Evolutionary conservation across 2,888 invertebrate species (phyloP).

Genomic region (Drosophila nigritarsus): DNA sequence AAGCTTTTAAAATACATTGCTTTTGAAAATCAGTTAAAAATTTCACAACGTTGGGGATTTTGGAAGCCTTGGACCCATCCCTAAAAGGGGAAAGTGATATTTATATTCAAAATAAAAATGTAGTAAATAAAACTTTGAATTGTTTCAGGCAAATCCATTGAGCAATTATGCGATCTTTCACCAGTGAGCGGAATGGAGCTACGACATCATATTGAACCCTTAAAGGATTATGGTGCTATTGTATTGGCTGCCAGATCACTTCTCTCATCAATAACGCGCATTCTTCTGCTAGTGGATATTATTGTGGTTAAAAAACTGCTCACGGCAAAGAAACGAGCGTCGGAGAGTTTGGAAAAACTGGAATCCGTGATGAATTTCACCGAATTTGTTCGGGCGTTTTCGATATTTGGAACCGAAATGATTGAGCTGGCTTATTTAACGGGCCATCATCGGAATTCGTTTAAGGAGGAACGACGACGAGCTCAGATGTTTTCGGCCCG

Average conservation of each 20-base stretch:
- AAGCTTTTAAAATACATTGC: too few species aligned
- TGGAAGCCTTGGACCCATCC: neutral
- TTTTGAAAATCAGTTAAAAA: too few species aligned
- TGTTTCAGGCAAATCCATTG: conserved; percentile 93
- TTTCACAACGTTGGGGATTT: too few species aligned
- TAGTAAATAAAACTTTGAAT: neutral
- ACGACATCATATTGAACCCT: conserved; percentile 88
- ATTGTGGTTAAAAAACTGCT: conserved; percentile 98
- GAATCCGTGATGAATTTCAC: conserved; percentile 96
- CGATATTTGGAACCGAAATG: conserved; percentile 99
- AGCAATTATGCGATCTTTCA: conserved; percentile 93
- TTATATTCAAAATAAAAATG: neutral
- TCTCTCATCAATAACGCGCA: conserved; percentile 97
- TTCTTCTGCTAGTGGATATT: conserved; percentile 97
- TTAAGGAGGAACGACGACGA: conserved; percentile 96
- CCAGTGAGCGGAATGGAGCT: conserved; percentile 86
- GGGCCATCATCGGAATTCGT: conserved; percentile 91
- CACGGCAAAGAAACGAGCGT: conserved; percentile 97
- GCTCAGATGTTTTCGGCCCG: conserved; percentile 99
- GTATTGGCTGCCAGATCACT: conserved; percentile 97
- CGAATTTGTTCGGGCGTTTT: conserved; percentile 99
- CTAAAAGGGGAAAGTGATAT: neutral
- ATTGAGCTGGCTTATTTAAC: conserved; percentile 98
- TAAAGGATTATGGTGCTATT: conserved; percentile 90
- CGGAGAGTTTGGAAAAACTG: conserved; percentile 92